phyloP scores from a whole-genome alignment of 35 echinoderm and acorn worm species.

The Eucidaris tribuloides region DNA sequence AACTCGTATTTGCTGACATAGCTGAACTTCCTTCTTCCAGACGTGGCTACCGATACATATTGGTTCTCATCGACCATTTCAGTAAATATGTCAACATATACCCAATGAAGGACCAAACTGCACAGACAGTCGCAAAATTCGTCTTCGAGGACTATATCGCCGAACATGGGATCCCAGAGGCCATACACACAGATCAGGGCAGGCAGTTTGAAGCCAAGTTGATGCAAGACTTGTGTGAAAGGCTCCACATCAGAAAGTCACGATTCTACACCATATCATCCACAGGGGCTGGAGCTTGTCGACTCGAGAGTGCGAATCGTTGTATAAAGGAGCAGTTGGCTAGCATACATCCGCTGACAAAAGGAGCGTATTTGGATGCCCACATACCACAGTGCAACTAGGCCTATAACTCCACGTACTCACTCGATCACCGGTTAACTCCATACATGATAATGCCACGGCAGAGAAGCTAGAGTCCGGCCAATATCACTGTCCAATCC shows the following conservation, averaged over 20 bases:
- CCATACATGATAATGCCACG: slow-evolving; percentile 1
- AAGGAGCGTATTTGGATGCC: neutral
- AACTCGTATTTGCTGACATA: neutral
- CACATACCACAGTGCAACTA: neutral
- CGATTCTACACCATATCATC: slow-evolving; percentile 37
- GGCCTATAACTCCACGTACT: neutral
- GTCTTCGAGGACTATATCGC: slow-evolving; percentile 27
- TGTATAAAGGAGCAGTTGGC: neutral
- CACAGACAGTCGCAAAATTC: neutral
- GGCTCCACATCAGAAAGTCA: slow-evolving; percentile 8
- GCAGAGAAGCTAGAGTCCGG: slow-evolving; percentile 4
- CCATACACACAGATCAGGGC: slow-evolving; percentile 34
- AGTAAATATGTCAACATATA: neutral
- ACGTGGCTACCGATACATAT: neutral
- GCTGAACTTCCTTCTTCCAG: slow-evolving; percentile 8
- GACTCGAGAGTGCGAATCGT: slow-evolving; percentile 3
- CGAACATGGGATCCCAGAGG: slow-evolving; percentile 26
- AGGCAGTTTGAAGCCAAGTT: slow-evolving; percentile 30
- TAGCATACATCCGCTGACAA: neutral
- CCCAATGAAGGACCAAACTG: slow-evolving; percentile 18
- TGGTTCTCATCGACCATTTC: slow-evolving; percentile 13
- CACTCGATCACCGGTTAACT: neutral
- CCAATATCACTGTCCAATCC: neutral
- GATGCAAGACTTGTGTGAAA: slow-evolving; percentile 8
- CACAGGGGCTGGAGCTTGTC: slow-evolving; percentile 23